Conservation (phyloP, 2,113 vertebrate genomes). For the Condylura cristata region DNA sequence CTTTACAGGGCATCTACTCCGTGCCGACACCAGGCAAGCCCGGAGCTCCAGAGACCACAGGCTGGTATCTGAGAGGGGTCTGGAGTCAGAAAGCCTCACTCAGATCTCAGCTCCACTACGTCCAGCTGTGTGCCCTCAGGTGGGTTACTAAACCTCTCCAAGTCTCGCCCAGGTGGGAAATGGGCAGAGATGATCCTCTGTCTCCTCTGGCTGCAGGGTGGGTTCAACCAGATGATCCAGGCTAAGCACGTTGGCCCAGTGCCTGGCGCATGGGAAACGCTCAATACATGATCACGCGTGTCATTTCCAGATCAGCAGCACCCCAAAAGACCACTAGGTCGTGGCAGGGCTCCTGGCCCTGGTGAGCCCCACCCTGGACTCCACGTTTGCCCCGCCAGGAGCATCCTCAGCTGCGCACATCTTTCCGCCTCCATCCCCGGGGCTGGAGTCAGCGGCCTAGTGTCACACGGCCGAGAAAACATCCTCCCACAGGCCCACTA, state of each 20-base stretch:
- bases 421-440: neutral
- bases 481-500: neutral
- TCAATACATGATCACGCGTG: neutral
- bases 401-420: neutral
- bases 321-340: neutral
- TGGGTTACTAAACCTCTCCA: neutral
- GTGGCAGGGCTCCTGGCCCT: rapidly evolving
- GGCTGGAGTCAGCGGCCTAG: neutral
- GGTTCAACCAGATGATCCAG: neutral
- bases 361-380: too few species aligned
- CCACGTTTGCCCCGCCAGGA: neutral
- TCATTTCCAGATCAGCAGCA: neutral
- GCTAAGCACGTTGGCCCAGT: neutral
- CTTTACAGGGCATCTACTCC: neutral
- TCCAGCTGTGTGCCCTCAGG: neutral
- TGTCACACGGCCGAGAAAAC: neutral
- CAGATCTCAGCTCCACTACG: neutral
- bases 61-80: neutral
- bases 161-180: neutral
- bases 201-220: neutral
- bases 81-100: neutral
- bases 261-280: neutral
- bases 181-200: neutral
- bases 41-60: neutral
- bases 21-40: neutral